These are phyloP conservation scores for Phenganax stokvisi DNA, from an alignment of 92 coral and sea anemone species.

Conservation along the genomic window DNA sequence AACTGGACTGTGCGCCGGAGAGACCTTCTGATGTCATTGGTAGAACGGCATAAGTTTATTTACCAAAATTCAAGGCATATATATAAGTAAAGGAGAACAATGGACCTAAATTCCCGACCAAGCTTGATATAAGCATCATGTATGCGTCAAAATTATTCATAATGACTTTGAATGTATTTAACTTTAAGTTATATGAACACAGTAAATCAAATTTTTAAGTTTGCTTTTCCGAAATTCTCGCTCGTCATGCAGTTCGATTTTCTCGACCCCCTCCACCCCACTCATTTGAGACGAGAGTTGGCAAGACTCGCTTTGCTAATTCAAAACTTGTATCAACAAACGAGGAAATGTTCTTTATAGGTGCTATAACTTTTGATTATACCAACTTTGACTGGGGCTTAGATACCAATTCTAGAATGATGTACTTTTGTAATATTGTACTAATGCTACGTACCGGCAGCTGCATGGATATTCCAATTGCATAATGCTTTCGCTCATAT, in stretches of 20 bases:
- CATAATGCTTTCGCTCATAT: too few species aligned
- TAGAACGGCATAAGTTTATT: too few species aligned
- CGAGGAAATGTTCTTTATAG: too few species aligned
- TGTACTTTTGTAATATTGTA: too few species aligned
- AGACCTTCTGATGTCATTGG: too few species aligned
- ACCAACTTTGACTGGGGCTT: too few species aligned
- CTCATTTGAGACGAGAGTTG: background rate
- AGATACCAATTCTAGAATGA: too few species aligned
- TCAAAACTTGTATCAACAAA: background rate
- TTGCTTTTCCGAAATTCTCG: background rate
- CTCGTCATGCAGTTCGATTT: background rate
- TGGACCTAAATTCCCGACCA: background rate
- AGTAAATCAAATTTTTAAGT: background rate
- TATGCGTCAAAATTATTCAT: background rate
- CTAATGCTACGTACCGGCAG: too few species aligned
- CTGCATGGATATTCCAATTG: too few species aligned
- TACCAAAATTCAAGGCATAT: too few species aligned
- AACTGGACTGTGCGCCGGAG: background rate
- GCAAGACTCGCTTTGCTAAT: background rate
- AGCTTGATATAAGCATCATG: background rate
- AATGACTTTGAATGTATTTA: conserved; percentile 1
- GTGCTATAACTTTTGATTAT: too few species aligned
- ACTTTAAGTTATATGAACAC: background rate
- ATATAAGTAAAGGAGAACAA: background rate
- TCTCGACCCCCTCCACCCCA: background rate